These are phyloP conservation scores for Trachymyrmex cornetzi DNA, from an alignment of 1,140 invertebrate genomes.

Conservation along the genomic window DNA sequence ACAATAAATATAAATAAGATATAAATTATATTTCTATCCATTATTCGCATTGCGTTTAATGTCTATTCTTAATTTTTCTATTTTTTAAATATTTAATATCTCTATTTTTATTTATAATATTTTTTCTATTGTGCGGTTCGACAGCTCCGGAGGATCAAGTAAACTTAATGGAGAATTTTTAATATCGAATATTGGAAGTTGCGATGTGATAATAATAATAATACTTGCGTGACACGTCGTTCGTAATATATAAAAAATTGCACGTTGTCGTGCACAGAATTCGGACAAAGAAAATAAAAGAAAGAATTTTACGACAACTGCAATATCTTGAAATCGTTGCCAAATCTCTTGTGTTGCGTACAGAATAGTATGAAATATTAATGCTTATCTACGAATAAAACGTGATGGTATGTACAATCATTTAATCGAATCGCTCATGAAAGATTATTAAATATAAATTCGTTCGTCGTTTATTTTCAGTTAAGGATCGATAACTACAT, in stretches of 20 bases:
- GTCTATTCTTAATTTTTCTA: no score
- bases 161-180: not conserved
- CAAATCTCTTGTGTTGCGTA: slow-evolving; percentile 70
- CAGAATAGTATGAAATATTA: slow-evolving; percentile 48
- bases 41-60: no score
- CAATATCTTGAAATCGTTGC: slow-evolving; percentile 72
- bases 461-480: slow-evolving; percentile 71
- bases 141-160: not conserved
- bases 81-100: no score
- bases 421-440: slow-evolving; percentile 59
- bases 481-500: slow-evolving; percentile 32
- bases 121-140: no score
- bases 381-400: slow-evolving; percentile 58
- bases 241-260: slow-evolving; percentile 6
- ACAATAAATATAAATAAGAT: no score
- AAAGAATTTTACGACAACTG: slow-evolving; percentile 51
- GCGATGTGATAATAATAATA: not conserved
- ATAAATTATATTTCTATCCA: no score
- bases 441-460: slow-evolving; percentile 73
- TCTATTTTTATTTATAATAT: no score
- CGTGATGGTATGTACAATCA: slow-evolving; percentile 67
- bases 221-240: not conserved
- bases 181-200: no score
- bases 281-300: slow-evolving; percentile 54
- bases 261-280: not conserved